A percentile compares a stretch with the other conserved stretches of the same genome.
Conservation (phyloP, 2,888 invertebrate genomes). For the Hydraecia micacea region DNA sequence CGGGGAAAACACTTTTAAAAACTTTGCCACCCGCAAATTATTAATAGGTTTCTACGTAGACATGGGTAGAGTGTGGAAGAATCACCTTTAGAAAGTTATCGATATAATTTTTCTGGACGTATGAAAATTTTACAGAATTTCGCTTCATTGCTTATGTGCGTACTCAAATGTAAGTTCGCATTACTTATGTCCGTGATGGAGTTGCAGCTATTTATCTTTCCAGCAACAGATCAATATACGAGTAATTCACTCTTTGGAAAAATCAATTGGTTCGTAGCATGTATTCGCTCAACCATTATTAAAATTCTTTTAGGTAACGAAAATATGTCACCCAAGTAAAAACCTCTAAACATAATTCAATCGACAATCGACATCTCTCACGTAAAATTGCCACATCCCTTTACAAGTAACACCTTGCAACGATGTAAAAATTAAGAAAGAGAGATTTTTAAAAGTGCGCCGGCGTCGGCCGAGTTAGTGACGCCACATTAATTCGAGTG, state of each 20-base stretch:
- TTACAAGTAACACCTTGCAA: constrained; percentile 84
- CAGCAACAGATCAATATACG: no score
- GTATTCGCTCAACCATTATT: not conserved
- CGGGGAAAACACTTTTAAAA: constrained; percentile 87
- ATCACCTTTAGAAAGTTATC: constrained; percentile 29
- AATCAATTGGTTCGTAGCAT: no score
- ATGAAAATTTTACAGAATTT: not conserved
- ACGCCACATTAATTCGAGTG: constrained; percentile 88
- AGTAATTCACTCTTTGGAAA: not conserved
- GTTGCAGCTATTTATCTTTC: not conserved
- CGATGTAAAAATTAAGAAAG: constrained; percentile 89
- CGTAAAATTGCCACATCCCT: constrained; percentile 64
- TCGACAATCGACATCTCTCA: constrained; percentile 59
- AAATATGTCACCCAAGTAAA: not conserved
- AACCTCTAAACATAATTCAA: not conserved
- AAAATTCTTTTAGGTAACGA: not conserved
- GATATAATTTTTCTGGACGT: constrained; percentile 12
- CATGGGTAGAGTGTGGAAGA: constrained; percentile 67
- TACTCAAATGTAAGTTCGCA: not conserved
- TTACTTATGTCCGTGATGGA: not conserved
- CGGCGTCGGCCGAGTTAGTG: constrained; percentile 85
- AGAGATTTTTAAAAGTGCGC: constrained; percentile 83
- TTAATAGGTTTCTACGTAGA: constrained; percentile 87
- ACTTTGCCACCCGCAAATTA: constrained; percentile 87
- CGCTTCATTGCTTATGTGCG: not conserved